phyloP scores from a whole-genome alignment of 2,113 vertebrate species.

The Gasterosteus aculeatus region DNA sequence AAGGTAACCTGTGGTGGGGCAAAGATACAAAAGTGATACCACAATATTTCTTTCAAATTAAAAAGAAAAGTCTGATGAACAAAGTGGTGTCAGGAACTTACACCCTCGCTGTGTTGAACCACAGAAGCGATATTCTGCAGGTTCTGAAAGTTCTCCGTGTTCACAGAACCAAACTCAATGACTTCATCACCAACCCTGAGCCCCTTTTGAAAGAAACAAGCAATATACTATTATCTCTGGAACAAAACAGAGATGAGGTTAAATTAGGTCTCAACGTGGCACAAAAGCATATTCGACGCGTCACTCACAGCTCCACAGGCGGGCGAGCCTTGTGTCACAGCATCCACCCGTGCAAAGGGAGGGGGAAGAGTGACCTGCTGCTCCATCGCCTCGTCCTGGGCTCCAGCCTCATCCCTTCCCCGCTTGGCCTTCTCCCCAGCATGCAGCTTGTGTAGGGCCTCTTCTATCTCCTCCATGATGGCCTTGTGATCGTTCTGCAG shows the following conservation, averaged over 20 bases:
- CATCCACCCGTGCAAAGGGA: slow-evolving; percentile 89
- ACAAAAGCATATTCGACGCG: background rate
- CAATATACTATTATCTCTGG: background rate
- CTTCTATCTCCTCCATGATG: slow-evolving; percentile 93
- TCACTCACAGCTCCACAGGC: slow-evolving; percentile 86
- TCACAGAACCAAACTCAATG: slow-evolving; percentile 93
- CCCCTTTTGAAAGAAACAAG: slow-evolving; percentile 79
- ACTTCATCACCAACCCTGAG: slow-evolving; percentile 90
- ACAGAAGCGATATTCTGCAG: slow-evolving; percentile 91
- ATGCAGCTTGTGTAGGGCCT: slow-evolving; percentile 91
- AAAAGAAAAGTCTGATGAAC: background rate
- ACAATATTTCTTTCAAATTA: background rate
- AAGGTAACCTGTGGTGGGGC: background rate
- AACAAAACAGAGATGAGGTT: background rate
- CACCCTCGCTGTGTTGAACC: slow-evolving; percentile 96
- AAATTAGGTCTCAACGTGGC: background rate
- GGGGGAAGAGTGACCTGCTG: slow-evolving; percentile 58
- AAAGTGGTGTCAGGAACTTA: slow-evolving; percentile 69
- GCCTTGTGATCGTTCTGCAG: slow-evolving; percentile 96
- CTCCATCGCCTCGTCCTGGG: slow-evolving; percentile 74
- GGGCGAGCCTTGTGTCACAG: slow-evolving; percentile 87
- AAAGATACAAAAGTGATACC: background rate
- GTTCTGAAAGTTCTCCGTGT: slow-evolving; percentile 89
- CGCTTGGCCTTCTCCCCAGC: slow-evolving; percentile 89
- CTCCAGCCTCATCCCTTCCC: slow-evolving; percentile 82